Percentiles rank a stretch among this genome's conserved stretches.
These are phyloP conservation scores for Nyctibius bracteatus DNA, from an alignment of 2,113 vertebrate genomes.

Conservation along the genomic window DNA sequence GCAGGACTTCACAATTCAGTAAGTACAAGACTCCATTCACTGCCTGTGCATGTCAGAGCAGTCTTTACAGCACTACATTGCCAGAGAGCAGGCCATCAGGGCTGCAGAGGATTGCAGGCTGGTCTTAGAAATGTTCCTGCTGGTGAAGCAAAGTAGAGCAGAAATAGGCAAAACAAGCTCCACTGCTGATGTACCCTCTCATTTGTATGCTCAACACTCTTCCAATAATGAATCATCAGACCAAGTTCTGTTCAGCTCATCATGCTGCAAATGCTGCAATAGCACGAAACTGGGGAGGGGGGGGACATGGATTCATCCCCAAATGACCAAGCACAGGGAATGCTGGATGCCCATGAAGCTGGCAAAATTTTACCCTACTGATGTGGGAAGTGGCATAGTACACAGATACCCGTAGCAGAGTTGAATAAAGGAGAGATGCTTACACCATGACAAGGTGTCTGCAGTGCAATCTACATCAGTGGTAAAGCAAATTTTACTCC, in stretches of 20 bases:
- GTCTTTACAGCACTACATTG: neutral
- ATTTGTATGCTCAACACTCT: conserved; percentile 42
- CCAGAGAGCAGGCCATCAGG: neutral
- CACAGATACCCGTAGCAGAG: neutral
- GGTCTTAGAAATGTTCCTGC: neutral
- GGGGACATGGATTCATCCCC: neutral
- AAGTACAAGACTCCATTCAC: neutral
- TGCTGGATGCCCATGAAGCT: neutral
- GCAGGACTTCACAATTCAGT: neutral
- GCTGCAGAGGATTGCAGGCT: neutral
- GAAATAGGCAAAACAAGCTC: neutral
- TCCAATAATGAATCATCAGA: conserved; percentile 51
- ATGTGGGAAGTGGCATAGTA: neutral
- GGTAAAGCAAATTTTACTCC: neutral
- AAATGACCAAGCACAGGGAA: neutral
- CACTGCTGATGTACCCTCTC: conserved; percentile 4
- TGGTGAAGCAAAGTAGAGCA: neutral
- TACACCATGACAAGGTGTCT: neutral
- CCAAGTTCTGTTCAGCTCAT: conserved; percentile 25
- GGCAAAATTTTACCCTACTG: neutral
- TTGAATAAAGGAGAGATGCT: neutral
- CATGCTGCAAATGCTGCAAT: conserved; percentile 12
- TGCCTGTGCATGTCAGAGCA: neutral
- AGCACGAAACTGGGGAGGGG: neutral
- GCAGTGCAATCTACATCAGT: neutral